A percentile compares a stretch with the other conserved stretches of the same genome.
Evolutionary conservation across 2,113 vertebrate species (phyloP).

Genomic region (Gasterosteus aculeatus): DNA sequence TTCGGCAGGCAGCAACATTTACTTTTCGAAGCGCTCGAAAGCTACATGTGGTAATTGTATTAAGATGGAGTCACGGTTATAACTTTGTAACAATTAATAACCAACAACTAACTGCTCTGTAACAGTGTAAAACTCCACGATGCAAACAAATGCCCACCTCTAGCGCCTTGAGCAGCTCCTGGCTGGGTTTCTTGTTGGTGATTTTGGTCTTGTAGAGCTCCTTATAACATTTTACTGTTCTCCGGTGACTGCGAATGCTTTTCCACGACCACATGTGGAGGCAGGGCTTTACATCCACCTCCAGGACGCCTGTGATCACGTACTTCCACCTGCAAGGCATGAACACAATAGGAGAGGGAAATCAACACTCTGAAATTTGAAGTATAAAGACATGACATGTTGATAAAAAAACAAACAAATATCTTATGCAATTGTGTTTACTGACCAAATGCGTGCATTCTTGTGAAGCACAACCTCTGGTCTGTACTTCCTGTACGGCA

Average conservation of each 20-base stretch:
- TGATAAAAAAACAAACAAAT: not conserved
- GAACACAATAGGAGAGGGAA: not conserved
- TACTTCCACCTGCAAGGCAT: constrained; percentile 89
- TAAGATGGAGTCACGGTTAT: too few relatives aligned
- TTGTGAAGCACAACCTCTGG: constrained; percentile 84
- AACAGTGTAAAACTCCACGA: too few relatives aligned
- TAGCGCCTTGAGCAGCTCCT: constrained; percentile 81
- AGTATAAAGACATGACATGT: not conserved
- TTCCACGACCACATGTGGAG: constrained; percentile 97
- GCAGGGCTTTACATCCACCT: constrained; percentile 89
- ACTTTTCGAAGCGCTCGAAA: too few relatives aligned
- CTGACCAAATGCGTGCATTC: constrained; percentile 88
- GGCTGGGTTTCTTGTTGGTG: constrained; percentile 88
- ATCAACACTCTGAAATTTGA: not conserved
- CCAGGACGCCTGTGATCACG: constrained; percentile 85
- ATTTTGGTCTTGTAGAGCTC: constrained; percentile 93
- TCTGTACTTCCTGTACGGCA: constrained; percentile 95
- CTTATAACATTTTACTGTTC: constrained; percentile 86
- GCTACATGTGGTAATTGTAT: too few relatives aligned
- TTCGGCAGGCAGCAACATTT: too few relatives aligned
- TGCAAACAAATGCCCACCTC: constrained; percentile 80
- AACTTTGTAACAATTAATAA: too few relatives aligned
- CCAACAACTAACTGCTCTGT: too few relatives aligned
- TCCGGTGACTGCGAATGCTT: constrained; percentile 85
- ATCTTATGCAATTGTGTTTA: constrained; percentile 4